These are phyloP conservation scores for Cephalopterus ornatus DNA, from an alignment of 2,113 vertebrate species.

Conservation along the genomic window DNA sequence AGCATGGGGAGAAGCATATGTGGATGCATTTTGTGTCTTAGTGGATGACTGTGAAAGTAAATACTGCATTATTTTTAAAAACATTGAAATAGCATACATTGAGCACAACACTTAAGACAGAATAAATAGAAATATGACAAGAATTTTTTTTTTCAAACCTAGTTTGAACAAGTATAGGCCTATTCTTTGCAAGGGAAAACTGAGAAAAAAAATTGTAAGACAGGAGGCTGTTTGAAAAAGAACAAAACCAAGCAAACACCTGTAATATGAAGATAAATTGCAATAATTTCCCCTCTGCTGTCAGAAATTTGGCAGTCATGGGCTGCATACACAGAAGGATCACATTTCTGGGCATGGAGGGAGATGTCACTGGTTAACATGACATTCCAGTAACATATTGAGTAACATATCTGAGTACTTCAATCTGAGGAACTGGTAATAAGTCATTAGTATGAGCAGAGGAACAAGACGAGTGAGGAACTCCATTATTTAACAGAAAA, in stretches of 20 bases:
- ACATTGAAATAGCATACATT: not conserved
- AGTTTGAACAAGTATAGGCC: not conserved
- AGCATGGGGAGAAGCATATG: not conserved
- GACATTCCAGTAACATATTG: not conserved
- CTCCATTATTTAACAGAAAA: not conserved
- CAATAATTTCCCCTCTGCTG: not conserved
- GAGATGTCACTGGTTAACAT: not conserved
- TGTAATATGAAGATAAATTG: not conserved
- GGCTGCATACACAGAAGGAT: not conserved
- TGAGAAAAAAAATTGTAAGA: not conserved
- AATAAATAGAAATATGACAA: not conserved
- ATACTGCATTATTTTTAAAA: not conserved
- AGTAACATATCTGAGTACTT: not conserved
- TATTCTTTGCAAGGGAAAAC: not conserved
- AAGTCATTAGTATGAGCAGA: not conserved
- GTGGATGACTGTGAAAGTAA: constrained; percentile 4
- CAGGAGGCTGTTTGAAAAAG: not conserved
- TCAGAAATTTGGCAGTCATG: not conserved
- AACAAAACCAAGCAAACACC: not conserved
- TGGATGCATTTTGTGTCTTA: not conserved
- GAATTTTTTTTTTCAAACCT: not conserved
- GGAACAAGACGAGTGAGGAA: not conserved
- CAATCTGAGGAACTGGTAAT: not conserved
- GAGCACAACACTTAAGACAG: not conserved
- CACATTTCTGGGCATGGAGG: not conserved